A percentile compares a stretch with the other conserved stretches of the same genome.
Evolutionary conservation across 2,797 vertebrate species (phyloP).

Genomic region (Allobates femoralis): DNA sequence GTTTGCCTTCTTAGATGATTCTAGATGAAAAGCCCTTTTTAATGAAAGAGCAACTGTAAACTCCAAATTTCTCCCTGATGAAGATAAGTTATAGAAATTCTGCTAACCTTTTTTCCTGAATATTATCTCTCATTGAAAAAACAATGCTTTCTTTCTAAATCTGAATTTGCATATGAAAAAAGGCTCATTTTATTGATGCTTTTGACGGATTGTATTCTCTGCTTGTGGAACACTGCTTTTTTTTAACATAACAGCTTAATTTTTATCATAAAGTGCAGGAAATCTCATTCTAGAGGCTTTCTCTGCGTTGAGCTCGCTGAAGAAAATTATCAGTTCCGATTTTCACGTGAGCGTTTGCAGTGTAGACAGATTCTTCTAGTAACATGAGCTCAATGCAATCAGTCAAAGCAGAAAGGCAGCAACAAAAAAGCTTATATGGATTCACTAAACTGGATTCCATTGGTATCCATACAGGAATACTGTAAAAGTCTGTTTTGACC

Average conservation of each 20-base stretch:
- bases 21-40: slow-evolving; percentile 76
- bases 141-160: slow-evolving; percentile 79
- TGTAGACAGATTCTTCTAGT: slow-evolving; percentile 32
- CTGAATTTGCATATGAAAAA: slow-evolving; percentile 83
- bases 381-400: slow-evolving; percentile 44
- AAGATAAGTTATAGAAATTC: slow-evolving; percentile 82
- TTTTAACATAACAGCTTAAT: slow-evolving; percentile 62
- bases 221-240: slow-evolving; percentile 68
- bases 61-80: slow-evolving; percentile 79
- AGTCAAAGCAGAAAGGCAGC: slow-evolving; percentile 27
- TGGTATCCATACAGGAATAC: background rate
- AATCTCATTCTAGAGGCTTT: slow-evolving; percentile 51
- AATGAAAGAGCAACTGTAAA: slow-evolving; percentile 81
- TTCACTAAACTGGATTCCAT: slow-evolving; percentile 27
- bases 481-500: background rate
- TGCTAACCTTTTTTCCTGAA: slow-evolving; percentile 81
- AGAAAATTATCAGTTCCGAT: slow-evolving; percentile 55
- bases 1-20: slow-evolving; percentile 74
- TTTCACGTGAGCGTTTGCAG: slow-evolving; percentile 41
- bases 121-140: slow-evolving; percentile 84
- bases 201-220: slow-evolving; percentile 73
- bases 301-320: slow-evolving; percentile 30
- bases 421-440: slow-evolving; percentile 27
- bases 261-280: slow-evolving; percentile 62
- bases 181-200: slow-evolving; percentile 76